phyloP scores from a whole-genome alignment of 2,113 vertebrate genomes.

The Helogale parvula region DNA sequence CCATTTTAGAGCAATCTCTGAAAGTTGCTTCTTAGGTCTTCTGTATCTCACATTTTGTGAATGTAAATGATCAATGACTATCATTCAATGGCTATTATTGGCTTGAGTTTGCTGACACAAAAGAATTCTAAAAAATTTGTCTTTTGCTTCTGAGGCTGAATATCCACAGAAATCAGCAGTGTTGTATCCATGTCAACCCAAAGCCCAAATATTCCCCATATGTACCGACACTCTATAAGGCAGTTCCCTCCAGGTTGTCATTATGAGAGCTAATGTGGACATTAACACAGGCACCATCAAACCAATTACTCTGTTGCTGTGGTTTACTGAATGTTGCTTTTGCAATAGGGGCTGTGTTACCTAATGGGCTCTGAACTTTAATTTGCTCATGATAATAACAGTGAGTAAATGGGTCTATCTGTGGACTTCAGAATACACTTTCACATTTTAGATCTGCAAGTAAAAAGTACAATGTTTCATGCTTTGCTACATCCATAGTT shows the following conservation, averaged over 20 bases:
- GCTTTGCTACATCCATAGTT: conserved; percentile 21
- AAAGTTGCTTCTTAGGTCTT: not conserved
- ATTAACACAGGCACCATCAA: not conserved
- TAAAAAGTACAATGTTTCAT: not conserved
- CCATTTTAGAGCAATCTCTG: not conserved
- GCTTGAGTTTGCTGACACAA: not conserved
- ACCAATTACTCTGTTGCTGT: not conserved
- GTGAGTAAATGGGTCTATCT: conserved; percentile 28
- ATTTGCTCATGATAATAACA: conserved; percentile 6
- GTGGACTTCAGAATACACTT: not conserved
- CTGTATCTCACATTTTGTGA: not conserved
- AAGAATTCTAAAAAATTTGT: not conserved
- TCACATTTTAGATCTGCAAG: not conserved
- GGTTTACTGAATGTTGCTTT: conserved; percentile 10
- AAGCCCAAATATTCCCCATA: not conserved
- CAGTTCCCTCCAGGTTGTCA: not conserved
- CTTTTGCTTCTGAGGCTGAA: not conserved
- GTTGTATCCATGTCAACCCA: not conserved
- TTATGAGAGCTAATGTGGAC: not conserved
- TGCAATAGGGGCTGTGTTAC: not conserved
- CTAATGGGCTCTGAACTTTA: not conserved
- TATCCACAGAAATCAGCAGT: not conserved
- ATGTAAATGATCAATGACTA: not conserved
- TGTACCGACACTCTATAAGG: not conserved
- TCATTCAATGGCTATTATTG: not conserved